These are phyloP conservation scores for Petrocephalus sullivani DNA, from an alignment of 2,797 vertebrate species.

Conservation along the genomic window DNA sequence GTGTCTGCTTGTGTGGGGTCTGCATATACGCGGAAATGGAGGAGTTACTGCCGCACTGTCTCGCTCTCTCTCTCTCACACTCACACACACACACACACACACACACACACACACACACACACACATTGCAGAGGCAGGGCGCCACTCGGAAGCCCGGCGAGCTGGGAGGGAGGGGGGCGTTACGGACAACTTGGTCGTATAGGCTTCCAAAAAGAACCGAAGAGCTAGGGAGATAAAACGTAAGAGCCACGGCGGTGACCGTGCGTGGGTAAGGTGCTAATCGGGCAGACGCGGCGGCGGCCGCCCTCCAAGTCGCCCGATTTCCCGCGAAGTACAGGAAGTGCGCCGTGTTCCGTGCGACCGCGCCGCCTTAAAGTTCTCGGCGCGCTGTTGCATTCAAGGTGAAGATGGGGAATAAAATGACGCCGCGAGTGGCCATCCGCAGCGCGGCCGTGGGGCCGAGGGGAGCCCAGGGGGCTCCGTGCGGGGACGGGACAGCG, in stretches of 20 bases:
- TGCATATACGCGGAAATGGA: neutral
- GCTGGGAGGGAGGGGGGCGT: conserved; percentile 27
- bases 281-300: neutral
- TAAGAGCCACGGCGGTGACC: neutral
- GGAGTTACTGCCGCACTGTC: conserved; percentile 53
- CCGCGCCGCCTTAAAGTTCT: conserved; percentile 35
- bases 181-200: conserved; percentile 22
- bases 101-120: conserved; percentile 34
- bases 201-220: conserved; percentile 14
- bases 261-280: neutral
- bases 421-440: neutral
- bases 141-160: neutral
- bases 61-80: too few species aligned
- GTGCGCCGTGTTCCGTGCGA: neutral
- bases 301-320: neutral
- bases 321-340: conserved; percentile 3
- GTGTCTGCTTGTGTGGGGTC: neutral
- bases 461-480: neutral
- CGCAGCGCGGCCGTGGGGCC: neutral
- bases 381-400: conserved; percentile 41
- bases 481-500: conserved; percentile 43
- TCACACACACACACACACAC: conserved; percentile 31
- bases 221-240: conserved; percentile 7
- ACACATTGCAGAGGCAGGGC: conserved; percentile 39
- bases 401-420: conserved; percentile 27